Conservation (phyloP, 2,113 vertebrate genomes). For the Gavia stellata region DNA sequence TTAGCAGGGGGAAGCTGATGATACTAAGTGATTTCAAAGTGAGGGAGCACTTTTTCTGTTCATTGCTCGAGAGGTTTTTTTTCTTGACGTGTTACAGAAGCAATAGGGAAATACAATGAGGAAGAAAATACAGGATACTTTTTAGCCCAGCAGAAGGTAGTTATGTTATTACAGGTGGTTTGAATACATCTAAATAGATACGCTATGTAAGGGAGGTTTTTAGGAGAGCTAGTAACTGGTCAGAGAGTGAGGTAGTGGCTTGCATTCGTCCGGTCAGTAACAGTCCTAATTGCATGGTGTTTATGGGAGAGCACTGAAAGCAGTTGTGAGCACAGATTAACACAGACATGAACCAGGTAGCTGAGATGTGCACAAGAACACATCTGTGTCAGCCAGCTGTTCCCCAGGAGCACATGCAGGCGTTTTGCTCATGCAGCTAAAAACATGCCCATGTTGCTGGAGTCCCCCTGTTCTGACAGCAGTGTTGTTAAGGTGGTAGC, state of each 20-base stretch:
- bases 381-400: neutral
- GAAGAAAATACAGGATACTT: neutral
- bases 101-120: neutral
- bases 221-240: neutral
- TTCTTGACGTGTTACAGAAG: neutral
- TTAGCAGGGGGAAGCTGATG: neutral
- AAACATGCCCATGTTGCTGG: neutral
- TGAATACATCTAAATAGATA: neutral
- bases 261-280: neutral
- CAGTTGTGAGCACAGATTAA: neutral
- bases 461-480: neutral
- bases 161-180: neutral
- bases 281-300: neutral
- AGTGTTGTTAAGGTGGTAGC: neutral
- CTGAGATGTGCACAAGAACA: neutral
- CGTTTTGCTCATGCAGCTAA: neutral
- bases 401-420: neutral
- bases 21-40: neutral
- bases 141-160: neutral
- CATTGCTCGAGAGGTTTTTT: neutral
- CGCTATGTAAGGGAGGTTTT: neutral
- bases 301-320: neutral
- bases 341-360: neutral
- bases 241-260: neutral
- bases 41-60: neutral